phyloP scores from a whole-genome alignment of 2,888 invertebrate genomes.

The Agrochola lota region DNA sequence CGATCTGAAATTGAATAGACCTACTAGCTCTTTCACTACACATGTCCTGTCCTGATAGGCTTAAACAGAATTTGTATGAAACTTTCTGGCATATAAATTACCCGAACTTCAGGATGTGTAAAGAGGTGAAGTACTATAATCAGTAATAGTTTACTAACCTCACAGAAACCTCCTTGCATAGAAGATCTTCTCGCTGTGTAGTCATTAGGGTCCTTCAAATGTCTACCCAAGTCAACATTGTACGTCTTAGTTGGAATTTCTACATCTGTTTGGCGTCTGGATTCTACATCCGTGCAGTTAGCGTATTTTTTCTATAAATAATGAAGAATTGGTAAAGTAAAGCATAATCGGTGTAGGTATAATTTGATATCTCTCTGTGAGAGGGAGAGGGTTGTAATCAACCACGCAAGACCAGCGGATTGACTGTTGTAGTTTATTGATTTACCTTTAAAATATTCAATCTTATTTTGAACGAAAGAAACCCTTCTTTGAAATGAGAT shows the following conservation, averaged over 20 bases:
- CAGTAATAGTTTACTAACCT: constrained; percentile 71
- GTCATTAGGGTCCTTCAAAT: constrained; percentile 83
- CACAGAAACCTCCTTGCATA: constrained; percentile 85
- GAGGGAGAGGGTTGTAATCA: background rate
- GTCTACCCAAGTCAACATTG: constrained; percentile 83
- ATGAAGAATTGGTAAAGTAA: background rate
- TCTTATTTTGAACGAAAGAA: background rate
- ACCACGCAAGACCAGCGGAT: background rate
- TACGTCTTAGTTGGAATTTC: constrained; percentile 64
- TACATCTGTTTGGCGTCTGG: constrained; percentile 65
- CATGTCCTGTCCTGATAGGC: background rate
- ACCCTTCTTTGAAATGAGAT: background rate
- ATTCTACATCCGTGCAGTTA: constrained; percentile 86
- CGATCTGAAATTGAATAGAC: background rate
- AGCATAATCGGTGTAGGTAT: background rate
- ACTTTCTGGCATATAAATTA: background rate
- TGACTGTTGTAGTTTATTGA: background rate
- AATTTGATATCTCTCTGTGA: too few relatives aligned
- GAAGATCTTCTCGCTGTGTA: constrained; percentile 82
- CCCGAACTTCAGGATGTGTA: background rate
- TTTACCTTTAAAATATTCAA: background rate
- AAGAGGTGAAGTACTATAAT: background rate
- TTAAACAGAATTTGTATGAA: background rate
- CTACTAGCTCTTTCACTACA: background rate
- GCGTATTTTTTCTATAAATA: constrained; percentile 84